A percentile compares a stretch with the other conserved stretches of the same genome.
Evolutionary conservation across 2,113 vertebrate genomes (phyloP).

Genomic region (Dunckerocampus dactyliophorus): DNA sequence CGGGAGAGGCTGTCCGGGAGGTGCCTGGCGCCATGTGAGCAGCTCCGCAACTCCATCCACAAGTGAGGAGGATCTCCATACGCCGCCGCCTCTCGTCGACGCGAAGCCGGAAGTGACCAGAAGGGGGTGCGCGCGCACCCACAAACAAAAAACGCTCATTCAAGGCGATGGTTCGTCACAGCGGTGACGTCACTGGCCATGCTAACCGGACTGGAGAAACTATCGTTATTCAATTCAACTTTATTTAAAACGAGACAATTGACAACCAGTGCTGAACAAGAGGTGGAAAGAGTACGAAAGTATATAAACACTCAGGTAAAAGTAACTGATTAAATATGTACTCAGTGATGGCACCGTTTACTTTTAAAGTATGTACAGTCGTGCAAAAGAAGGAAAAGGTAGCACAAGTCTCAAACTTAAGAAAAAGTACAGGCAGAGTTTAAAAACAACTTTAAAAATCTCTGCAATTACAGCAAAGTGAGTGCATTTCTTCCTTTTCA

Average conservation of each 20-base stretch:
- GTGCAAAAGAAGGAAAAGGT: no score
- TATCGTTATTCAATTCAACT: not conserved
- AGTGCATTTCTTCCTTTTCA: no score
- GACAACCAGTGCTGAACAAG: no score
- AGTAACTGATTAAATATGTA: no score
- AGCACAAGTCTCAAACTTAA: no score
- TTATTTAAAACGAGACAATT: not conserved
- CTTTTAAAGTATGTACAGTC: no score
- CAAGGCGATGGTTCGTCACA: not conserved
- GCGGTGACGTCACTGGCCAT: not conserved
- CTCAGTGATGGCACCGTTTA: no score
- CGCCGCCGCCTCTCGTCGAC: not conserved
- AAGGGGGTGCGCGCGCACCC: not conserved
- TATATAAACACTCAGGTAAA: no score
- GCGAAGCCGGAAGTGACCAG: slow-evolving; percentile 1
- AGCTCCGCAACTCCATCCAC: not conserved
- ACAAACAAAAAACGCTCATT: not conserved
- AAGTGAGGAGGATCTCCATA: not conserved
- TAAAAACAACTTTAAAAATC: no score
- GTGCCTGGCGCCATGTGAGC: not conserved
- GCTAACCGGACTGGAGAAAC: not conserved
- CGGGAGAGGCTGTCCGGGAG: not conserved
- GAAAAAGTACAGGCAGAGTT: no score
- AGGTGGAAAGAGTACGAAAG: no score
- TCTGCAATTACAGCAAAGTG: no score